Evolutionary conservation across 1,140 invertebrate genomes (phyloP).

Genomic region (Scaptomyza montana): DNA sequence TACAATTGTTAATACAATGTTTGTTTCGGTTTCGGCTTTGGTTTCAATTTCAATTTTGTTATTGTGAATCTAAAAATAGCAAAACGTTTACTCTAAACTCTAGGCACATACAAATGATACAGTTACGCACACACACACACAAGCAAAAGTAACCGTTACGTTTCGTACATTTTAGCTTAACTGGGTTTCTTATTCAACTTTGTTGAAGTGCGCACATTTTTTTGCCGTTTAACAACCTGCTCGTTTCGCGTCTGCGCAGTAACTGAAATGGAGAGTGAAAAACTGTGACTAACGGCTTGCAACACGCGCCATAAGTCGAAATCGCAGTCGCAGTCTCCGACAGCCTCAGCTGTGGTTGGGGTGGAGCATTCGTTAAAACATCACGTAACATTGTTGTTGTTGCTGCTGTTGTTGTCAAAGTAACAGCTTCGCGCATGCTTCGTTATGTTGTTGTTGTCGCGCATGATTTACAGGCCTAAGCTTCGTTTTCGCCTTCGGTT

Average conservation of each 20-base stretch:
- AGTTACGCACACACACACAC: conserved; percentile 44
- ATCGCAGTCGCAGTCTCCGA: neutral
- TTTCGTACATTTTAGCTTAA: conserved; percentile 19
- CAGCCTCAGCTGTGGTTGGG: conserved; percentile 12
- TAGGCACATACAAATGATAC: conserved; percentile 64
- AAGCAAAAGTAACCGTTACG: conserved; percentile 10
- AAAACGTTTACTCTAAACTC: neutral
- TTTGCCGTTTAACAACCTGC: conserved; percentile 54
- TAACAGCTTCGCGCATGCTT: conserved; percentile 2
- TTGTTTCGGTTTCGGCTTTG: conserved; percentile 27
- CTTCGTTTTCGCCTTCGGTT: neutral
- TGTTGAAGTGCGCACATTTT: conserved; percentile 26
- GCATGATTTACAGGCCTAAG: neutral
- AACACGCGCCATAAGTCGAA: conserved; percentile 53
- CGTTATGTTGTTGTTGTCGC: neutral
- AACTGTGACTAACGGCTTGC: conserved; percentile 37
- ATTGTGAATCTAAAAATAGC: conserved; percentile 19
- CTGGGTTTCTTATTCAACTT: conserved; percentile 12
- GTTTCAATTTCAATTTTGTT: conserved; percentile 6
- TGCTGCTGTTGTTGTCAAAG: neutral
- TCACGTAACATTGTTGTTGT: conserved; percentile 63
- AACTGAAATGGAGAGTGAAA: conserved; percentile 72
- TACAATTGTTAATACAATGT: conserved; percentile 52
- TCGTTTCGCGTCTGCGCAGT: conserved; percentile 49
- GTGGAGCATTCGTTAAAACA: conserved; percentile 28